Percentiles rank a stretch among this genome's conserved stretches.
Conservation (phyloP, 2,797 vertebrate species). For the Microhierax caerulescens region DNA sequence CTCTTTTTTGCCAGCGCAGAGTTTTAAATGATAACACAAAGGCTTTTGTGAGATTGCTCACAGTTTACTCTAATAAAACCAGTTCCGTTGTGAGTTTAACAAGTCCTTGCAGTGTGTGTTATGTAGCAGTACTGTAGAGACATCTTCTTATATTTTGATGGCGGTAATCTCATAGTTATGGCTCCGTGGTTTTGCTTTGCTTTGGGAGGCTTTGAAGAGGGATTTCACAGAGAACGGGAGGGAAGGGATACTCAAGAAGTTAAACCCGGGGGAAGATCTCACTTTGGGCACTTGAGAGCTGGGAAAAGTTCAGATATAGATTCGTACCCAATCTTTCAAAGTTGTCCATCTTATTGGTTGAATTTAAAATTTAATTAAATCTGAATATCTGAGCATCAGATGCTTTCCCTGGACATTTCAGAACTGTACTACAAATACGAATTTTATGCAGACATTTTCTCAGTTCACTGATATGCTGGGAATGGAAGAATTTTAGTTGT, state of each 20-base stretch:
- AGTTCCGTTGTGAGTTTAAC: not conserved
- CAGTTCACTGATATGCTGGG: not conserved
- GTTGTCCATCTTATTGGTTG: not conserved
- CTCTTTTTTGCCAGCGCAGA: slow-evolving; percentile 11
- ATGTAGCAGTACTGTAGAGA: not conserved
- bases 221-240: not conserved
- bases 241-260: not conserved
- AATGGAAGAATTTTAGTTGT: not conserved
- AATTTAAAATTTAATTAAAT: slow-evolving; percentile 5
- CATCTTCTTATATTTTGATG: not conserved
- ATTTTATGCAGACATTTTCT: not conserved
- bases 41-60: slow-evolving; percentile 14
- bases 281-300: not conserved
- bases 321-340: not conserved
- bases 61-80: slow-evolving; percentile 27
- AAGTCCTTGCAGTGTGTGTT: not conserved
- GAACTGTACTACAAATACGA: not conserved
- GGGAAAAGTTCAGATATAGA: not conserved
- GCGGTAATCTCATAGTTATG: not conserved
- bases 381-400: not conserved
- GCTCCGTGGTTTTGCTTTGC: not conserved
- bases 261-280: not conserved
- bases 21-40: slow-evolving; percentile 17
- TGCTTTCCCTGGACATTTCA: not conserved
- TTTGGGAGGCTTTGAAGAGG: not conserved